Percentiles rank a stretch among this genome's conserved stretches.
Evolutionary conservation across 2,888 invertebrate species (phyloP).

Genomic region (Dicyrtoma fusca): DNA sequence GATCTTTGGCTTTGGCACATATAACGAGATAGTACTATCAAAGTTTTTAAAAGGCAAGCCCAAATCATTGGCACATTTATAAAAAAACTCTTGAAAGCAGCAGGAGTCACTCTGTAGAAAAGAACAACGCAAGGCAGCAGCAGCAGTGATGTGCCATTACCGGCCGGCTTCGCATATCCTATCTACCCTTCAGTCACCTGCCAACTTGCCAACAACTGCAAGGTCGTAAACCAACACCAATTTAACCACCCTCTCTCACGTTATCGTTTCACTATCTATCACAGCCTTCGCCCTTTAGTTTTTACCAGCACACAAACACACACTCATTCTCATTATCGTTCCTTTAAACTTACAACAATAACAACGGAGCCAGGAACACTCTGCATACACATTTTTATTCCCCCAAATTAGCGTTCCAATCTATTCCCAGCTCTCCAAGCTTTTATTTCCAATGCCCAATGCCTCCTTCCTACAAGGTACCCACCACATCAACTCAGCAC

Average conservation of each 20-base stretch:
- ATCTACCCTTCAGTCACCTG: conserved; percentile 34
- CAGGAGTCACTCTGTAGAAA: conserved; percentile 1
- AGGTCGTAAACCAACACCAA: conserved; percentile 33
- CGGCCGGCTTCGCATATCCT: conserved; percentile 12
- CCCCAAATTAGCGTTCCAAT: too few relatives aligned
- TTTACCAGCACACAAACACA: background rate
- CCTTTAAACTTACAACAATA: background rate
- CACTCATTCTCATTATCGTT: background rate
- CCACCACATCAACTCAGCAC: too few relatives aligned
- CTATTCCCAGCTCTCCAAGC: too few relatives aligned
- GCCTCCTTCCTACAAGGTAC: too few relatives aligned
- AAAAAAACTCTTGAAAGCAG: conserved; percentile 1
- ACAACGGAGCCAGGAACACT: background rate
- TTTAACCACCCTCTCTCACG: conserved; percentile 34
- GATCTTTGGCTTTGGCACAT: conserved; percentile 16
- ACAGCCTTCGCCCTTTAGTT: background rate
- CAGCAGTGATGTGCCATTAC: background rate
- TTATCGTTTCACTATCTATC: background rate
- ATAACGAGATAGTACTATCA: conserved; percentile 7
- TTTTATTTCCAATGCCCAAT: too few relatives aligned
- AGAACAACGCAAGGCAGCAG: background rate
- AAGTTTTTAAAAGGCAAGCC: conserved; percentile 29
- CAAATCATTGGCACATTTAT: conserved; percentile 27
- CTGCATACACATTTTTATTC: too few relatives aligned
- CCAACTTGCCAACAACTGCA: conserved; percentile 35